Conservation (phyloP, 1,140 invertebrate species). For the Achatina immaculata region DNA sequence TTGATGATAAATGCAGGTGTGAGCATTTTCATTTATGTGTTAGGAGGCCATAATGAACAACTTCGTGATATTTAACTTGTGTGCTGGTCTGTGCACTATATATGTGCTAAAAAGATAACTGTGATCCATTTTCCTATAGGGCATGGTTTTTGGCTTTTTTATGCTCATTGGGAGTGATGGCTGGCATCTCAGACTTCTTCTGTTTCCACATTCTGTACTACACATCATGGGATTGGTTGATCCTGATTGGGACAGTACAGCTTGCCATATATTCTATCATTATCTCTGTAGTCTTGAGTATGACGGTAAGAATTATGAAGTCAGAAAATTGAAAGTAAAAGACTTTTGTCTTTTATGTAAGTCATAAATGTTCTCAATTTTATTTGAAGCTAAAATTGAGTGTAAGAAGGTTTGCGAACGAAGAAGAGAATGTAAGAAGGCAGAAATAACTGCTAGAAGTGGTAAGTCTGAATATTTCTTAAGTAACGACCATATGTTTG, state of each 20-base stretch:
- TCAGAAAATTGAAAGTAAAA: not conserved
- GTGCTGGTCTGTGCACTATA: no score
- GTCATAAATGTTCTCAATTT: not conserved
- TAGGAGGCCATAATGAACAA: no score
- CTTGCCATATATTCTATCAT: constrained; percentile 86
- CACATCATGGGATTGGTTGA: constrained; percentile 86
- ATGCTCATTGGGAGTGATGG: constrained; percentile 86
- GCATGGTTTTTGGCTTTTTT: constrained; percentile 94
- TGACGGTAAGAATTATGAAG: constrained; percentile 80
- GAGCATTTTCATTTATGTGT: no score
- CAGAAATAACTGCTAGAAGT: no score
- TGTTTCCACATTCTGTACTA: constrained; percentile 87
- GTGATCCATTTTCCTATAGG: constrained; percentile 69
- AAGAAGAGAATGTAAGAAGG: not conserved
- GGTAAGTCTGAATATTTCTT: no score
- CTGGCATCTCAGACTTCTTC: constrained; percentile 88
- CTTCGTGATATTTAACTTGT: no score
- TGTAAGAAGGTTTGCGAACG: not conserved
- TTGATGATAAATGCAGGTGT: no score
- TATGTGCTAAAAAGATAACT: no score
- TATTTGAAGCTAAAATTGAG: not conserved
- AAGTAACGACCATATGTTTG: no score
- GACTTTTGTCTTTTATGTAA: not conserved
- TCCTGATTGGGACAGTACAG: constrained; percentile 84
- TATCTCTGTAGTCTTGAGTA: constrained; percentile 88